These are phyloP conservation scores for Drosophila punjabiensis DNA, from an alignment of 1,140 invertebrate genomes.

Conservation along the genomic window DNA sequence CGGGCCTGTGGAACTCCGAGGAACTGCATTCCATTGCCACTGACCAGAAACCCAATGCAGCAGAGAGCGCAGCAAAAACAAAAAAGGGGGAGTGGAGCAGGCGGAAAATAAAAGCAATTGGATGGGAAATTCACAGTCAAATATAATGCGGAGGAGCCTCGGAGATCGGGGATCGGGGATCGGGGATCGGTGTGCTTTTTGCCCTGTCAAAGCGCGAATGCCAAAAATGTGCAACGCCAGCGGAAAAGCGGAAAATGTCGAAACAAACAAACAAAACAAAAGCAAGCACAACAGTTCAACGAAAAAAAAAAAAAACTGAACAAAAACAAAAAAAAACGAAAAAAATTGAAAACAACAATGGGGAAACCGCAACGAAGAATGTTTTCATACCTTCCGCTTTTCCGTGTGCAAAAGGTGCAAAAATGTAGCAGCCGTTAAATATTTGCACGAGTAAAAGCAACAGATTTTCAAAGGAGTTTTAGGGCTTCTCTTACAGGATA, in stretches of 20 bases:
- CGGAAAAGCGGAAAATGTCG: conserved; percentile 50
- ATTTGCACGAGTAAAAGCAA: conserved; percentile 73
- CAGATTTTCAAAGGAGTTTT: conserved; percentile 65
- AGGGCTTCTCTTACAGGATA: not conserved
- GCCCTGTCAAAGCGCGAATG: conserved; percentile 78
- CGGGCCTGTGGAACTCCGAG: not conserved
- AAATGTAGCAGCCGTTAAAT: conserved; percentile 82
- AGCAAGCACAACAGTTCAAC: not conserved
- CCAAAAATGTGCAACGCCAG: conserved; percentile 79
- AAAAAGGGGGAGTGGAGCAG: not conserved
- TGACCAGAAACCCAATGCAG: conserved; percentile 57
- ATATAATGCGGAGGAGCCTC: conserved; percentile 39
- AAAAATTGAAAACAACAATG: conserved; percentile 76
- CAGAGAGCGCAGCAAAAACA: not conserved
- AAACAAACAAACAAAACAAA: conserved; percentile 42
- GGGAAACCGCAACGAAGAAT: conserved; percentile 77
- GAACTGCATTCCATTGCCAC: conserved; percentile 33
- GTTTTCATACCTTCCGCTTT: conserved; percentile 73
- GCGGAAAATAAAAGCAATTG: conserved; percentile 28
- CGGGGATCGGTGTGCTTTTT: conserved; percentile 42
- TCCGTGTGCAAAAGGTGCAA: conserved; percentile 63
- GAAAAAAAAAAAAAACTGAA: not conserved
- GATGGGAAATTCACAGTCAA: conserved; percentile 34
- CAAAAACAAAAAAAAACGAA: not conserved
- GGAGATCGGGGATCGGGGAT: not conserved